Conservation (phyloP, 2,797 vertebrate genomes). For the Eulemur rubriventer region DNA sequence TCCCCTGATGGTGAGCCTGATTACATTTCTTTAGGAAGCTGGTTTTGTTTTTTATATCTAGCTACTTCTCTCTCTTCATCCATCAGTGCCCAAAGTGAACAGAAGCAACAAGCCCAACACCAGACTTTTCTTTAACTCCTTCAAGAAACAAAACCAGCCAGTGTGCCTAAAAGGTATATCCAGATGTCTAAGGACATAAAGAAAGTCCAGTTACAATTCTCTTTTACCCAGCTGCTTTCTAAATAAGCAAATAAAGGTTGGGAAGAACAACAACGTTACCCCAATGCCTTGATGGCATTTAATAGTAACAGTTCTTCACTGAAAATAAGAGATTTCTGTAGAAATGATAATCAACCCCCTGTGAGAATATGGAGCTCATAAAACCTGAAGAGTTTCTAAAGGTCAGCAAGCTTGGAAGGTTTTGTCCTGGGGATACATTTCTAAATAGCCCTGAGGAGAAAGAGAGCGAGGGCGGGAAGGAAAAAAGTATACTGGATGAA, state of each 20-base stretch:
- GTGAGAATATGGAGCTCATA: neutral
- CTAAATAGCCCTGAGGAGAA: slow-evolving; percentile 46
- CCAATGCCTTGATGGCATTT: slow-evolving; percentile 20
- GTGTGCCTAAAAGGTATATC: neutral
- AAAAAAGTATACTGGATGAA: slow-evolving; percentile 37
- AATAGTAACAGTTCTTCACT: neutral
- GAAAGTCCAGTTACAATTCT: neutral
- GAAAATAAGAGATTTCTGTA: slow-evolving; percentile 49
- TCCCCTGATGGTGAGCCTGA: neutral
- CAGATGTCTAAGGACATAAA: neutral
- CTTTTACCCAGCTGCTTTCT: neutral
- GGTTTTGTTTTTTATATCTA: neutral
- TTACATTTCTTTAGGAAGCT: neutral
- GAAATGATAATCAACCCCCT: slow-evolving; percentile 31
- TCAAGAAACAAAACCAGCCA: neutral
- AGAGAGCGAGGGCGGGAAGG: neutral
- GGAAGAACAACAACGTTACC: neutral
- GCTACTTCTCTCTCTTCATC: neutral
- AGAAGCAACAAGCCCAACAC: neutral
- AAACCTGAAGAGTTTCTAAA: slow-evolving; percentile 47
- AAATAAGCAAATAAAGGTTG: neutral
- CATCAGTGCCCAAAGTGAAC: neutral
- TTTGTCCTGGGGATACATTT: slow-evolving; percentile 48
- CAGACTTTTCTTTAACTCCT: neutral
- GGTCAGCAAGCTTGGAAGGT: neutral